These are phyloP conservation scores for Sebastes jordani DNA, from an alignment of 2,797 vertebrate species.

Conservation along the genomic window DNA sequence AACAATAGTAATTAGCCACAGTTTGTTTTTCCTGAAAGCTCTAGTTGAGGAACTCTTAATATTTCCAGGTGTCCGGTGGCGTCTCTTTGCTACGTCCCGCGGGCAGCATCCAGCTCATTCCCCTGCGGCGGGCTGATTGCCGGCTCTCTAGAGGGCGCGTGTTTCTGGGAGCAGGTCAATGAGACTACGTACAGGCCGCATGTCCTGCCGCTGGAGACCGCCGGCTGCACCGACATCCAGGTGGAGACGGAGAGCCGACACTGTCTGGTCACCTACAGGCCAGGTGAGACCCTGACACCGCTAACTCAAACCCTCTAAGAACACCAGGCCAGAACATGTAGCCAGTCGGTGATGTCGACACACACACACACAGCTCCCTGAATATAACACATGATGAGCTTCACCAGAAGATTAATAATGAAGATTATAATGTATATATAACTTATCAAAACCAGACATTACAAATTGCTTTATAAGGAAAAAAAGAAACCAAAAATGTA, in stretches of 20 bases:
- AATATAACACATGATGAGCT: too few relatives aligned
- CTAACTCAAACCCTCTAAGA: not conserved
- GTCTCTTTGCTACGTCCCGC: slow-evolving; percentile 90
- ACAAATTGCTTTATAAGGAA: not conserved
- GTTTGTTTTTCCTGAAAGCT: not conserved
- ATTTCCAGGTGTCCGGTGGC: slow-evolving; percentile 89
- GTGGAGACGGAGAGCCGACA: slow-evolving; percentile 90
- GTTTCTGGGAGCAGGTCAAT: slow-evolving; percentile 91
- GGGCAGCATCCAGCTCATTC: slow-evolving; percentile 86
- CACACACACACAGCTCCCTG: not conserved
- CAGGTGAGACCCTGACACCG: slow-evolving; percentile 78
- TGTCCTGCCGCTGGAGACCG: slow-evolving; percentile 86
- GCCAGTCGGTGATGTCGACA: too few relatives aligned
- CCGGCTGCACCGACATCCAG: slow-evolving; percentile 91
- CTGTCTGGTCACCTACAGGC: slow-evolving; percentile 94
- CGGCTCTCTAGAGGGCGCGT: slow-evolving; percentile 91
- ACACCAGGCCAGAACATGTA: too few relatives aligned
- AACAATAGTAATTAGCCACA: not conserved
- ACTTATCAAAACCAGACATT: not conserved
- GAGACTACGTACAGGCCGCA: slow-evolving; percentile 87
- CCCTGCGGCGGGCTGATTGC: slow-evolving; percentile 91
- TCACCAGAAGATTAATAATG: too few relatives aligned
- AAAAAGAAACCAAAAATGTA: not conserved
- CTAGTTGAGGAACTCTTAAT: too few relatives aligned
- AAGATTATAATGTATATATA: too few relatives aligned